phyloP scores from a whole-genome alignment of 2,888 invertebrate species.

The Drosophila merina region DNA sequence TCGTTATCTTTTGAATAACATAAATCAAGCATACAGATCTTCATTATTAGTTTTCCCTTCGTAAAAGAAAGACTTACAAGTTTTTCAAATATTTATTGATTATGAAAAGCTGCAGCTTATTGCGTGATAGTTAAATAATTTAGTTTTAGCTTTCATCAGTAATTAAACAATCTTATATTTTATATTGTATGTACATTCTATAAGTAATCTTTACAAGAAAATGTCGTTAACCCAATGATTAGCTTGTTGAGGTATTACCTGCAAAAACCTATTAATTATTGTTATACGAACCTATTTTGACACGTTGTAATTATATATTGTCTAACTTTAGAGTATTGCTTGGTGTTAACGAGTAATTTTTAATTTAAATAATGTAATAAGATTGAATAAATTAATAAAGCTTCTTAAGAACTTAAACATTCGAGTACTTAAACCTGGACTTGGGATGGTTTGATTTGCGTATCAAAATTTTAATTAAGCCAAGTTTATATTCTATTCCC shows the following conservation, averaged over 20 bases:
- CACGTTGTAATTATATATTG: conserved; percentile 1
- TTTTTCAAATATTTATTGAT: neutral
- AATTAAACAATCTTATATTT: neutral
- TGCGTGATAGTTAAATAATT: neutral
- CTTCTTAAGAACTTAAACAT: neutral
- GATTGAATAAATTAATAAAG: neutral
- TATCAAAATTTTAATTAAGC: too few species aligned
- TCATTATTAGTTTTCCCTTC: neutral
- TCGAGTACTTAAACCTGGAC: neutral
- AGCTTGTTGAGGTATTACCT: conserved; percentile 1
- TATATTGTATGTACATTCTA: neutral
- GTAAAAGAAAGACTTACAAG: neutral
- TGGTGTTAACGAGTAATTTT: neutral
- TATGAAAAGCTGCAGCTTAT: neutral
- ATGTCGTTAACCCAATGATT: neutral
- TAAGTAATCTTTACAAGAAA: neutral
- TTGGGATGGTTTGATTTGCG: neutral
- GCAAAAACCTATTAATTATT: neutral
- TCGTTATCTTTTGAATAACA: neutral
- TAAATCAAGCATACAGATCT: neutral
- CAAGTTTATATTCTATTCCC: too few species aligned
- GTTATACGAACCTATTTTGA: neutral
- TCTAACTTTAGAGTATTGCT: neutral
- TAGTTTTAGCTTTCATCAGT: neutral
- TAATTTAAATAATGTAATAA: neutral